Conservation (phyloP, 2,888 invertebrate genomes). For the Nebria brevicollis region DNA sequence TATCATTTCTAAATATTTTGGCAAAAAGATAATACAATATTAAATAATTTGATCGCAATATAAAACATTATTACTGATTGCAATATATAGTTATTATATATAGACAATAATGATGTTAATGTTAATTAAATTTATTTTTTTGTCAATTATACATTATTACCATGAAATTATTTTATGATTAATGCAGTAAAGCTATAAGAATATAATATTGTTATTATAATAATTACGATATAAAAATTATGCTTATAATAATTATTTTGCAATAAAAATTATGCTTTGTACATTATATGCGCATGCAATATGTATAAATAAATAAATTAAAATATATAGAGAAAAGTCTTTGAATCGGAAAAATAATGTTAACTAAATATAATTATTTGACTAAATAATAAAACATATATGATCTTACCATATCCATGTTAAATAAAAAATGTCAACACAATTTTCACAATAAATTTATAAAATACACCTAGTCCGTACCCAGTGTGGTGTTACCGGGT, state of each 20-base stretch:
- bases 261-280: not conserved
- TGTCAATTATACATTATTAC: not conserved
- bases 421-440: not conserved
- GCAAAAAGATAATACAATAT: too few relatives aligned
- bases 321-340: not conserved
- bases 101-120: not conserved
- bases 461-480: slow-evolving; percentile 10
- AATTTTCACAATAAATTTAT: not conserved
- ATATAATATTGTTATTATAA: slow-evolving; percentile 30
- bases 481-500: slow-evolving; percentile 8
- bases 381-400: slow-evolving; percentile 3
- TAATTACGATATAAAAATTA: slow-evolving; percentile 32
- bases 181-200: slow-evolving; percentile 8
- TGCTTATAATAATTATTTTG: slow-evolving; percentile 23
- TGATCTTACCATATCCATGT: slow-evolving; percentile 26
- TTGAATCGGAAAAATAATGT: not conserved
- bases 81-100: not conserved
- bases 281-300: too few relatives aligned
- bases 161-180: not conserved
- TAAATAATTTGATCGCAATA: not conserved
- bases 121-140: not conserved
- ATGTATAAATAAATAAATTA: too few relatives aligned
- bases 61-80: not conserved
- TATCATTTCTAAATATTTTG: too few relatives aligned
- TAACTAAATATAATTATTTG: too few relatives aligned